Percentiles rank a stretch among this genome's conserved stretches.
These are phyloP conservation scores for Cephus rjabovi DNA, from an alignment of 2,888 invertebrate species.

Conservation along the genomic window DNA sequence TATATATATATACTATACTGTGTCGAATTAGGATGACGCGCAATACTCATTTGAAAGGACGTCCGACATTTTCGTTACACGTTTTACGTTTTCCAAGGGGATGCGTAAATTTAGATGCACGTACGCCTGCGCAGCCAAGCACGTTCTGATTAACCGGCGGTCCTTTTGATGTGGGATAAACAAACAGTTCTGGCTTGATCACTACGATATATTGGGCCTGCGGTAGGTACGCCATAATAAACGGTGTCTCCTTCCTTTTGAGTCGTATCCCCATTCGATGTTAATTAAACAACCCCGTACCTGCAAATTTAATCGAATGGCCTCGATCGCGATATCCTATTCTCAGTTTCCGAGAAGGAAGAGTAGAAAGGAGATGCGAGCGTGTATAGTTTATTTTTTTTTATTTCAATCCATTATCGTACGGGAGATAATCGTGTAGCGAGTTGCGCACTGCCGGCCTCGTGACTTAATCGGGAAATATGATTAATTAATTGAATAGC, in stretches of 20 bases:
- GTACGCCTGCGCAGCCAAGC: constrained; percentile 26
- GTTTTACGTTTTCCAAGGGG: neutral
- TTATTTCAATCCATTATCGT: neutral
- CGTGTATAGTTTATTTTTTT: neutral
- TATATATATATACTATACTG: neutral
- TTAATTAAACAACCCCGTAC: constrained; percentile 39
- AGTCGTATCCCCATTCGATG: constrained; percentile 20
- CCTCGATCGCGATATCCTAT: neutral
- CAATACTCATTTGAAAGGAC: neutral
- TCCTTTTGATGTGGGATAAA: constrained; percentile 60
- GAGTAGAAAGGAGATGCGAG: neutral
- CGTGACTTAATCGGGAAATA: constrained; percentile 4
- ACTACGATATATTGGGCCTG: constrained; percentile 46
- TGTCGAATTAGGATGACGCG: neutral
- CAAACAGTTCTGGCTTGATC: constrained; percentile 47
- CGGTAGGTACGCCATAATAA: constrained; percentile 33
- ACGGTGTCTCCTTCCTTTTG: constrained; percentile 41
- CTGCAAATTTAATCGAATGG: neutral
- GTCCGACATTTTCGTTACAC: neutral
- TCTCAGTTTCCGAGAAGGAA: neutral
- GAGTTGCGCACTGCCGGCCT: neutral
- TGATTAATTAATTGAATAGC: constrained; percentile 15
- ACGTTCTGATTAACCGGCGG: constrained; percentile 50
- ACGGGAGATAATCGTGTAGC: neutral
- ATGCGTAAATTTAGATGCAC: neutral